Evolutionary conservation across 2,113 vertebrate species (phyloP).

Genomic region (Octodon degus): DNA sequence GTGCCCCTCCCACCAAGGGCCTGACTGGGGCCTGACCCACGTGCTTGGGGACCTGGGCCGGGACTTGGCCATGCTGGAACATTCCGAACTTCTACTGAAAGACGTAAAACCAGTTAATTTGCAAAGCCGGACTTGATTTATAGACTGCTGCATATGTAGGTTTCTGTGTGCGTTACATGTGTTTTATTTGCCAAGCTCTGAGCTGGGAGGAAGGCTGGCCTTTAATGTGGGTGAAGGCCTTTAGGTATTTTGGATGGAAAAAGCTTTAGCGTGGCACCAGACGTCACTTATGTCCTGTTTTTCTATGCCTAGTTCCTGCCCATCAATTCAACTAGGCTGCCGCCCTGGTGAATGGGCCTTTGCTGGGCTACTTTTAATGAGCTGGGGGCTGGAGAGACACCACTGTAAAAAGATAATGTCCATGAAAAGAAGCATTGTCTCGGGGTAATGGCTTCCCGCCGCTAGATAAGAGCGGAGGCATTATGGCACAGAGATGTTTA

Average conservation of each 20-base stretch:
- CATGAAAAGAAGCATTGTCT: slow-evolving; percentile 75
- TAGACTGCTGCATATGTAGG: slow-evolving; percentile 5
- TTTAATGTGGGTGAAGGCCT: slow-evolving; percentile 56
- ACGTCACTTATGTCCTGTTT: slow-evolving; percentile 63
- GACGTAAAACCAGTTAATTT: slow-evolving; percentile 57
- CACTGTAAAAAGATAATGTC: slow-evolving; percentile 74
- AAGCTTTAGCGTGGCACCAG: slow-evolving; percentile 58
- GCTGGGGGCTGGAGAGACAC: slow-evolving; percentile 63
- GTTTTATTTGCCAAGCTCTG: slow-evolving; percentile 57
- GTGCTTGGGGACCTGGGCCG: slow-evolving; percentile 5
- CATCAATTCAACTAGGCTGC: slow-evolving; percentile 44
- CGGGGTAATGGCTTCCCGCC: slow-evolving; percentile 77
- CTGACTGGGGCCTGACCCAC: neutral
- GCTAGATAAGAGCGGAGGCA: slow-evolving; percentile 79
- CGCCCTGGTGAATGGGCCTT: slow-evolving; percentile 50
- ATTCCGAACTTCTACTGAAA: slow-evolving; percentile 54
- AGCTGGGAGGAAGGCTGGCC: slow-evolving; percentile 13
- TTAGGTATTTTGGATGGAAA: slow-evolving; percentile 63
- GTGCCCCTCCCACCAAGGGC: neutral
- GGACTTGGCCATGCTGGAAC: slow-evolving; percentile 49
- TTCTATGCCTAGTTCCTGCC: slow-evolving; percentile 50
- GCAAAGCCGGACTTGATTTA: slow-evolving; percentile 68
- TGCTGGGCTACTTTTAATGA: slow-evolving; percentile 72
- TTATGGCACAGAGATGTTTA: neutral
- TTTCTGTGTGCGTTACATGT: slow-evolving; percentile 45